A percentile compares a stretch with the other conserved stretches of the same genome.
Conservation (phyloP, 2,113 vertebrate genomes). For the Microtus montanus region DNA sequence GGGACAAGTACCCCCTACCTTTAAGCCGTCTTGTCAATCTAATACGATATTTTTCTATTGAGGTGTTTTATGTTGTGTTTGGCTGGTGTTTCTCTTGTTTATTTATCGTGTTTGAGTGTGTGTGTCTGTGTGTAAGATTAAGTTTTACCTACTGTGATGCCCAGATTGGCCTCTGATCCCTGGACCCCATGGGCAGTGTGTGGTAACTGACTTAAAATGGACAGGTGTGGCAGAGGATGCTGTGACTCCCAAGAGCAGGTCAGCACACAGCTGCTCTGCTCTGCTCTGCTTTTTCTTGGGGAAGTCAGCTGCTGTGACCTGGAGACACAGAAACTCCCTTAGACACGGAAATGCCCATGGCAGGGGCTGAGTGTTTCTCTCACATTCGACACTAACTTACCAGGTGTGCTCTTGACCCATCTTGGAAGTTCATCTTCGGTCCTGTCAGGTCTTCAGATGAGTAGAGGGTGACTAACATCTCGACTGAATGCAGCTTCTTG, state of each 20-base stretch:
- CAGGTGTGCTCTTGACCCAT: neutral
- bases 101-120: neutral
- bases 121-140: neutral
- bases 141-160: neutral
- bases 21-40: neutral
- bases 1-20: neutral
- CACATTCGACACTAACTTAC: neutral
- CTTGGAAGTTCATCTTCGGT: neutral
- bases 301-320: neutral
- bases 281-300: neutral
- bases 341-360: neutral
- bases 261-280: neutral
- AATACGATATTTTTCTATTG: neutral
- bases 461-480: neutral
- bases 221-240: neutral
- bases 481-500: neutral
- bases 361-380: neutral
- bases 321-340: neutral
- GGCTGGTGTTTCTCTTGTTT: neutral
- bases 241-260: neutral
- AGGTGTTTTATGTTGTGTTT: too few species aligned
- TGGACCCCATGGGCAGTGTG: too few species aligned
- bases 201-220: neutral
- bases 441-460: neutral
- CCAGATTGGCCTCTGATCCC: neutral